Evolutionary conservation across 1,140 invertebrate species (phyloP), one percentile per base, ranked within the genome.

Genomic region (Lycorma delicatula): DNA sequence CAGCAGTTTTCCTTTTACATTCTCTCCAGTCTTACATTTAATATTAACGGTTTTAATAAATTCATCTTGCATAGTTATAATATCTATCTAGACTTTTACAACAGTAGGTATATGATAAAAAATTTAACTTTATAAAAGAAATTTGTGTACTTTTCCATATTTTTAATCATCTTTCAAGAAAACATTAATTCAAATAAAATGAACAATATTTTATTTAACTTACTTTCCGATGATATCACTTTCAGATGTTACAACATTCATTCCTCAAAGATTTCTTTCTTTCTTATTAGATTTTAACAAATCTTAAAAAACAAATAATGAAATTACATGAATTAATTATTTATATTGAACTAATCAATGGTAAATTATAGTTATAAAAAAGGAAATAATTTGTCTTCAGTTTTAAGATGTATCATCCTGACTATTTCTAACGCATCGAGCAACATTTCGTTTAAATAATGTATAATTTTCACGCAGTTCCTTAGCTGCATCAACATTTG

Each of bases 401-500:
- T 12, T 6, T 44, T 44, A 44, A 20, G 18, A 16, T 5, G 23
- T 68, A 59, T 93, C 91, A 75, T 97, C 94, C 83, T 97, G 94
- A 83, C 93, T 97, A 81, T 93, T 95, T 78, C 93, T 82, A 66
- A 98, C 94, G 81, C 93, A 97, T 73, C 88, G 83, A 66, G 92
- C 91, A 69, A 98, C 95, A 82, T 93, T 94, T 75, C 89, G 83
- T 80, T 96, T 98, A 77, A 98, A 98, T 77, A 95, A 92, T 75
- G 84, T 76, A 79, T 93, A 94, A 70, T 91, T 89, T 81, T 97
- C 94, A 75, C 95, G 82, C 90, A 93, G 96, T 78, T 97, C 91
- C 86, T 98, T 98, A 68, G 97, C 96, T 69, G 97, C 97, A 85
- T 99, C 97, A 64, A 99, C 94, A 83, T 99, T 99, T 67, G 97